Conservation (phyloP, 2,888 invertebrate genomes). For the Eurytoma adleriae region DNA sequence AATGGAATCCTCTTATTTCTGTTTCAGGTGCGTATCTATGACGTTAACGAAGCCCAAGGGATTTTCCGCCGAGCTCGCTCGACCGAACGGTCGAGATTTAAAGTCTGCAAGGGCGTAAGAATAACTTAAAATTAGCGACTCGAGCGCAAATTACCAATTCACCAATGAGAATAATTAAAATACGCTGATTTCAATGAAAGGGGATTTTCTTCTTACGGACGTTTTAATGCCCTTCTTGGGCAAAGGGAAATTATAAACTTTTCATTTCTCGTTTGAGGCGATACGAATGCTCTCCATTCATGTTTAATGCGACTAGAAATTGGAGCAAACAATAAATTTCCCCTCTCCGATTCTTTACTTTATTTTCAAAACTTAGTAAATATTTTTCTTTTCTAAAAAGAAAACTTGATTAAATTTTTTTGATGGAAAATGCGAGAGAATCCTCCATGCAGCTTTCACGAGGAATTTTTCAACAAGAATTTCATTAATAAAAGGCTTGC, state of each 20-base stretch:
- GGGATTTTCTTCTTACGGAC: not conserved
- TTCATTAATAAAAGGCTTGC: no score
- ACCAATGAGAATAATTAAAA: conserved; percentile 44
- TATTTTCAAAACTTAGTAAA: no score
- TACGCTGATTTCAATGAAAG: conserved; percentile 28
- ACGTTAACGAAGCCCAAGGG: conserved; percentile 29
- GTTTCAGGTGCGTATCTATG: conserved; percentile 42
- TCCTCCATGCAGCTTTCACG: no score
- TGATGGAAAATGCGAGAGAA: no score
- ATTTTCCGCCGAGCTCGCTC: conserved; percentile 18
- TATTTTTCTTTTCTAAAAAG: no score
- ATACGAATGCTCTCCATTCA: no score
- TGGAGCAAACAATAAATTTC: no score
- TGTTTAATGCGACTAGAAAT: no score
- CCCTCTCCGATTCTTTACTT: no score
- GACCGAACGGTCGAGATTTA: conserved; percentile 20
- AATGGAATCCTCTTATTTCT: conserved; percentile 44
- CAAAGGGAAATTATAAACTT: not conserved
- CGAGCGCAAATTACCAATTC: conserved; percentile 37
- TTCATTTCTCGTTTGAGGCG: not conserved
- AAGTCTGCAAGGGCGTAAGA: conserved; percentile 35
- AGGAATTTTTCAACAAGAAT: no score
- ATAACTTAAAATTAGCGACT: conserved; percentile 50
- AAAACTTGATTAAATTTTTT: no score
- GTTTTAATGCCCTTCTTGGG: not conserved